Evolutionary conservation across 2,113 vertebrate genomes (phyloP).

Genomic region (Rhea pennata): DNA sequence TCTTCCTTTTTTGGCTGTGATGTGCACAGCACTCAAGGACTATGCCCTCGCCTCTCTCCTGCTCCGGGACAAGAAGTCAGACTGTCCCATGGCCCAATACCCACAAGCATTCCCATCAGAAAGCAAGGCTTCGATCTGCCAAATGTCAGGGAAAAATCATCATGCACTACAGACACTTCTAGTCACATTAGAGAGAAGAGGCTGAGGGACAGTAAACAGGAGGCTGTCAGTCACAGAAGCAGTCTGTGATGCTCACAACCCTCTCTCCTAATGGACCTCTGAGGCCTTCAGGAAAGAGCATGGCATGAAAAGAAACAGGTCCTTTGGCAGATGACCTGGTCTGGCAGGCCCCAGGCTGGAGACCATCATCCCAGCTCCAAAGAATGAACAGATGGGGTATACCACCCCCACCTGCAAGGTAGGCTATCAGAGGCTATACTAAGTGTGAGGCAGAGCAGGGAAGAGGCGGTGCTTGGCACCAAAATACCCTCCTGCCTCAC

Average conservation of each 20-base stretch:
- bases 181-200: not conserved
- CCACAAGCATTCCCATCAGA: not conserved
- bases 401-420: fast-evolving
- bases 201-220: not conserved
- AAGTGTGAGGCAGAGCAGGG: not conserved
- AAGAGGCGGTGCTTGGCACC: not conserved
- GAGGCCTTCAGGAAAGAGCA: not conserved
- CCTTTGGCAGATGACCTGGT: not conserved
- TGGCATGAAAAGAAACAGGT: not conserved
- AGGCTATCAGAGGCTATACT: not conserved
- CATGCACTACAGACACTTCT: not conserved
- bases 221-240: not conserved
- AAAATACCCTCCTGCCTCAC: not conserved
- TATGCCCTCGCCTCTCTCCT: not conserved
- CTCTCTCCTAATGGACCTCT: not conserved
- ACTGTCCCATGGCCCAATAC: not conserved
- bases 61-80: not conserved
- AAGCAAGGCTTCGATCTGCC: not conserved
- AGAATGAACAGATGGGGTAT: fast-evolving
- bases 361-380: not conserved
- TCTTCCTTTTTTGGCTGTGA: not conserved
- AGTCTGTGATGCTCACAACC: fast-evolving
- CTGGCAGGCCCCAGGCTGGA: not conserved
- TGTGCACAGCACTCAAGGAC: not conserved
- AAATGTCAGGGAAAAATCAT: not conserved